Evolutionary conservation across 2,113 vertebrate genomes (phyloP).

Genomic region (Gyps fulvus): DNA sequence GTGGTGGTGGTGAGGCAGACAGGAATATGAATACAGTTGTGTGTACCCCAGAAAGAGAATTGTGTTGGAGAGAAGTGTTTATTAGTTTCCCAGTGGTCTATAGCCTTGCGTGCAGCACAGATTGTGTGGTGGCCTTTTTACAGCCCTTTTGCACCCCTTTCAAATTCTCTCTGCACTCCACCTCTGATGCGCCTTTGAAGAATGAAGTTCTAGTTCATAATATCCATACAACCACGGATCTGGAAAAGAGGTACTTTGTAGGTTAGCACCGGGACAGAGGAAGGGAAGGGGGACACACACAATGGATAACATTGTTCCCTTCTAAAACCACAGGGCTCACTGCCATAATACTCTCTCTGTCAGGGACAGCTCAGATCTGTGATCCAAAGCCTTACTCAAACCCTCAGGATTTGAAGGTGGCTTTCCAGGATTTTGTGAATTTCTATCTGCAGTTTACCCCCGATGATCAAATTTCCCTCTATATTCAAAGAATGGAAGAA

Average conservation of each 20-base stretch:
- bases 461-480: neutral
- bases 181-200: neutral
- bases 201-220: neutral
- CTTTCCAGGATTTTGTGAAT: neutral
- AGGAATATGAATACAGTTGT: neutral
- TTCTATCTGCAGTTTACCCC: neutral
- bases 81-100: neutral
- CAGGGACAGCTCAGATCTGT: neutral
- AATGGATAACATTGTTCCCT: neutral
- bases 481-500: neutral
- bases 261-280: neutral
- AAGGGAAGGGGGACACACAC: neutral
- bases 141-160: neutral
- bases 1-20: neutral
- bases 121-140: neutral
- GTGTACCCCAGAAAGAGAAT: neutral
- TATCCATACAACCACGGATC: neutral
- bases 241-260: neutral
- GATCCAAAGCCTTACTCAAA: neutral
- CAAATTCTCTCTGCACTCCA: neutral
- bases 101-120: neutral
- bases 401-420: neutral
- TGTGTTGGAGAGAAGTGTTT: neutral
- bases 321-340: neutral
- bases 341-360: neutral